phyloP scores from a whole-genome alignment of 1,140 invertebrate genomes.

The Ceratina japonica region DNA sequence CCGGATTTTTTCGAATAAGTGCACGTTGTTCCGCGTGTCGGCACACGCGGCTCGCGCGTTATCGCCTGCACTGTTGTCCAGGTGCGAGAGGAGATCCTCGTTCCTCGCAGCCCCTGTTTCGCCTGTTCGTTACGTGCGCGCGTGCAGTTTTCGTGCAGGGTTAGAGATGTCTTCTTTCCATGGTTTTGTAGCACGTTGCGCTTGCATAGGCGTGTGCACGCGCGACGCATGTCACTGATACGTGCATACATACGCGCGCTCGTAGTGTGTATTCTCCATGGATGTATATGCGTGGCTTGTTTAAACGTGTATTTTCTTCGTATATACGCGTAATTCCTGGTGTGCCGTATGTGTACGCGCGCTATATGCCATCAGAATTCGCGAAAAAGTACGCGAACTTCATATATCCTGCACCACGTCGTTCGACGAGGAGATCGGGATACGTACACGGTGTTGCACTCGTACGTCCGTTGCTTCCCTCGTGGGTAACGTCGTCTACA shows the following conservation, averaged over 20 bases:
- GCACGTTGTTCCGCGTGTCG: conserved; percentile 35
- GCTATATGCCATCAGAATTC: conserved; percentile 48
- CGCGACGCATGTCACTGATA: conserved; percentile 35
- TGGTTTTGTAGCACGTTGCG: conserved; percentile 45
- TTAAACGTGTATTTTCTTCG: conserved; percentile 14
- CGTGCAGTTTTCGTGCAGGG: conserved; percentile 10
- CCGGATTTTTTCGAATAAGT: conserved; percentile 21
- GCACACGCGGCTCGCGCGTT: conserved; percentile 38
- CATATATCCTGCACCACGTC: conserved; percentile 27
- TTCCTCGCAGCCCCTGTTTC: conserved; percentile 20
- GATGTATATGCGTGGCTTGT: conserved; percentile 33
- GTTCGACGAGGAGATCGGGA: conserved; percentile 19
- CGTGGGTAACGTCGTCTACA: conserved; percentile 36
- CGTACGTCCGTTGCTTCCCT: conserved; percentile 13
- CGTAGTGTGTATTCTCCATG: conserved; percentile 25
- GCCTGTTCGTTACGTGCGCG: background rate
- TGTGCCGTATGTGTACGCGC: conserved; percentile 25
- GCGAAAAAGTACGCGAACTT: conserved; percentile 37
- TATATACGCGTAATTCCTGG: conserved; percentile 11
- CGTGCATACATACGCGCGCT: conserved; percentile 17
- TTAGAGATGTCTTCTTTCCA: conserved; percentile 41
- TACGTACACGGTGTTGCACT: conserved; percentile 31
- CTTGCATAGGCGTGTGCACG: conserved; percentile 44
- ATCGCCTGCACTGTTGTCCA: conserved; percentile 19
- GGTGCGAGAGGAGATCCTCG: background rate